A percentile compares a stretch with the other conserved stretches of the same genome.
These are phyloP conservation scores for Pardosa pseudoannulata DNA, from an alignment of 2,888 invertebrate species.

Conservation along the genomic window DNA sequence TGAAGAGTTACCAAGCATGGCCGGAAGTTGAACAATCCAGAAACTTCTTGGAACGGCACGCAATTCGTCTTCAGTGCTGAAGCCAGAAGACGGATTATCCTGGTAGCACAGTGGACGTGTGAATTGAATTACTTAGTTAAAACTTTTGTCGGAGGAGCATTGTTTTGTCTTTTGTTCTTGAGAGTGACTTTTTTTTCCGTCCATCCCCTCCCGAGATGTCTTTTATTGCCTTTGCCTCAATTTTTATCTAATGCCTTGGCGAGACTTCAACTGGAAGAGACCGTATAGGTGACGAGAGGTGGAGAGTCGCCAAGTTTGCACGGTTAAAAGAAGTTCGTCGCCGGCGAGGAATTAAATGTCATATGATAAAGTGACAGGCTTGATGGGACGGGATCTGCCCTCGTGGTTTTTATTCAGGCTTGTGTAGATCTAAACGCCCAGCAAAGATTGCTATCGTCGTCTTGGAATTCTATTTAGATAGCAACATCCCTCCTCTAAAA, in stretches of 20 bases:
- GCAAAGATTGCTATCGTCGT: background rate
- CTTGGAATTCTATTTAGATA: conserved; percentile 7
- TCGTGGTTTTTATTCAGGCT: background rate
- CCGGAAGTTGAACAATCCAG: conserved; percentile 61
- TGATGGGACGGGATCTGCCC: conserved; percentile 39
- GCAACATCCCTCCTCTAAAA: conserved; percentile 3
- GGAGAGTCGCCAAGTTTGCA: conserved; percentile 49
- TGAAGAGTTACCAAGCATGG: conserved; percentile 27
- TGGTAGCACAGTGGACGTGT: conserved; percentile 55
- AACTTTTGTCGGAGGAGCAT: conserved; percentile 48
- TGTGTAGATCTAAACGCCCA: background rate
- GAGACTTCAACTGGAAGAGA: conserved; percentile 44
- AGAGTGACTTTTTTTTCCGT: conserved; percentile 7
- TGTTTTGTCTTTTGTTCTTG: conserved; percentile 42
- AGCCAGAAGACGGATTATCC: conserved; percentile 50
- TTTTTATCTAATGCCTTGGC: conserved; percentile 60
- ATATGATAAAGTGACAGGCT: conserved; percentile 61
- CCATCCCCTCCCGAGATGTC: conserved; percentile 14
- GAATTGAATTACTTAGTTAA: conserved; percentile 67
- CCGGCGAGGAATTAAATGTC: conserved; percentile 68
- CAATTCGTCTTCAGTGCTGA: conserved; percentile 48
- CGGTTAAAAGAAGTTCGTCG: conserved; percentile 31
- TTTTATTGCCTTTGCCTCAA: conserved; percentile 20
- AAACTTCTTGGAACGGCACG: conserved; percentile 44
- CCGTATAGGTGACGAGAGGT: conserved; percentile 66